Base-by-base conservation (phyloP, 2,888 invertebrate genomes). In the Polia nebulosa region DNA sequence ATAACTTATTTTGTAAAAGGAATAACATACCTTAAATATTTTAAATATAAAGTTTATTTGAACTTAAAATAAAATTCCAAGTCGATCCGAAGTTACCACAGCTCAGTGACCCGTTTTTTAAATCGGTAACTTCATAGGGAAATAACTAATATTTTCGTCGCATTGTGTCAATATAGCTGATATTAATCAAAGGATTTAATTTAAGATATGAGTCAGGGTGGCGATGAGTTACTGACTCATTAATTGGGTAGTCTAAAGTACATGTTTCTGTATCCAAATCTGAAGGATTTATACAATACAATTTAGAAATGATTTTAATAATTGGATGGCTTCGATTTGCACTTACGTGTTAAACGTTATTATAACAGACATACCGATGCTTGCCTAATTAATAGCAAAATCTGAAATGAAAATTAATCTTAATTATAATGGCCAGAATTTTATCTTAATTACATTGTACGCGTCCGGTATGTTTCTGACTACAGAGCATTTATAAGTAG, bases 141-240 rank as follows among this genome's bases (percentile, higher is more conserved):
- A n/a, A n/a, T n/a, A n/a, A n/a, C n/a, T n/a, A n/a, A n/a, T 39
- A 20, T 55, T 45, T 61, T 57, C 13, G 17, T 52, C n/a, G 22
- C 32, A 29, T 44, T 39, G 27, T 55, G 44, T 27, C 29, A n/a
- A 51, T 52, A 58, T 17, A n/a, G 13, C 55, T 15, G 22, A 59
- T 29, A 59, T 60, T 69, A 55, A 53, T 66, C 52, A 66, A 60
- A 53, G 45, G 34, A 64, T 78, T 67, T 57, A 41, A 61, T 61
- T 58, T 51, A 47, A 51, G 59, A 36, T 77, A 67, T 81, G 79
- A 82, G 53, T 75, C 75, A 67, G 45, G 27, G 59, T 52, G 53
- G 41, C 32, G 20, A 47, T 63, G 66, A 49, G 41, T 72, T 51
- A 65, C 39, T 67, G 59, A 67, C 44, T 70, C 61, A 61, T 44